Evolutionary conservation across 2,888 invertebrate species (phyloP), one percentile per base, ranked within the genome.

Genomic region (Luperina testacea): DNA sequence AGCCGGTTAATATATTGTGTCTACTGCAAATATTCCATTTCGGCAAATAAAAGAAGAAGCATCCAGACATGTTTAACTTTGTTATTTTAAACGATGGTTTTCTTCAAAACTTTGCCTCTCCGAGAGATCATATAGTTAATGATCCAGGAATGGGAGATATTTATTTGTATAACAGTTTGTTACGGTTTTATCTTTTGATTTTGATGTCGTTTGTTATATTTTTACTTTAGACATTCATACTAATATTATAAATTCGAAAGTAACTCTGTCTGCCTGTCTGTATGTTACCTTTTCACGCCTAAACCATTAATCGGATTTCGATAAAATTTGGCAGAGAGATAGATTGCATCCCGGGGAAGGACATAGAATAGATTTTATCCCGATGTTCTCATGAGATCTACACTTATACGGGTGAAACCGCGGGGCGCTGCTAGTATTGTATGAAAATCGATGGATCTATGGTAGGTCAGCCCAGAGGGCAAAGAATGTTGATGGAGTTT

Each of bases 11-110:
- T 59, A 72, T 75, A 77, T 69, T 45, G 63, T 71, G 67, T 59
- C 13, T 27, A 59, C n/a, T 63, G 27, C 27, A 81, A 82, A 76
- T 72, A 84, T 87, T 84, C 74, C 74, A 78, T 82, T 77, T 73
- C 32, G 11, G 17, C 42, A 64, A 27, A 81, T 82, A 84, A 87
- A 82, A 70, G 68, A 32, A 78, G 71, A 38, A 68, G 65, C 61
- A 38, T 38, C 51, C 63, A 74, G 68, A 82, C 80, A 79, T 84
- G 82, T 79, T 81, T 78, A 79, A 77, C 80, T 88, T 82, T 86
- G 72, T 82, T 78, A 82, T 88, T 88, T 80, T 80, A 81, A 84
- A 78, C 80, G 75, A 81, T 78, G 83, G 83, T 82, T 78, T 88
- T 84, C 77, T 77, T 82, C 57, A 42, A 77, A 87, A 88, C 68